Evolutionary conservation across 2,113 vertebrate species (phyloP).

Genomic region (Cottus gobio): DNA sequence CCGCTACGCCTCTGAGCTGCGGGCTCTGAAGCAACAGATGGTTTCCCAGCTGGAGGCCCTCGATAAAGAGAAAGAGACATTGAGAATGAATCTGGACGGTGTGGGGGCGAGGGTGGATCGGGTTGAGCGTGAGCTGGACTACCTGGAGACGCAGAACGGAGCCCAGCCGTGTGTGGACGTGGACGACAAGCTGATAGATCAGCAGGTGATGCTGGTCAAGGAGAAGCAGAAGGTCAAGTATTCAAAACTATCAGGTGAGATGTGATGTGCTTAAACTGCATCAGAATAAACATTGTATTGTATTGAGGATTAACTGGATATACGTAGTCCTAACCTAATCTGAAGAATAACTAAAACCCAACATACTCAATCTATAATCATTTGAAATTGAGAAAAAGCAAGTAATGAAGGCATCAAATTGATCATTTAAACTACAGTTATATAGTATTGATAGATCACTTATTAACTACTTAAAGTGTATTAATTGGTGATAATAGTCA

Average conservation of each 20-base stretch:
- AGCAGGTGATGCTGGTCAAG: conserved; percentile 85
- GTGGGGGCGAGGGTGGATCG: conserved; percentile 90
- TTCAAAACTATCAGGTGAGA: conserved; percentile 89
- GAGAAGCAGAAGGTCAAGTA: conserved; percentile 93
- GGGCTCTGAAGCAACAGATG: conserved; percentile 97
- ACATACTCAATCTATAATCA: neutral
- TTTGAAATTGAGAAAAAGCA: neutral
- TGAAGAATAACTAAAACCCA: neutral
- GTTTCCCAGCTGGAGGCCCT: conserved; percentile 90
- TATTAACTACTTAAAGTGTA: neutral
- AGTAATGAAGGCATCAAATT: too few species aligned
- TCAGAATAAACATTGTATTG: neutral
- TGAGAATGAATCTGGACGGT: conserved; percentile 86
- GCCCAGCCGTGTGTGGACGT: conserved; percentile 92
- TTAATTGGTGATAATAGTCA: neutral
- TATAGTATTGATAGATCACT: neutral
- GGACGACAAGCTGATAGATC: conserved; percentile 91
- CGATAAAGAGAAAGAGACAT: conserved; percentile 91
- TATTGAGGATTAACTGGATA: neutral
- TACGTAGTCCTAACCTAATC: neutral
- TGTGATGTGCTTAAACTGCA: neutral
- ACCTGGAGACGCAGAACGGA: conserved; percentile 93
- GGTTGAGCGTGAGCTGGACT: conserved; percentile 95
- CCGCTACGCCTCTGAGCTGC: conserved; percentile 92
- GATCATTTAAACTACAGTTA: neutral